phyloP scores from a whole-genome alignment of 1,140 invertebrate species.

The Diorhabda elongata region DNA sequence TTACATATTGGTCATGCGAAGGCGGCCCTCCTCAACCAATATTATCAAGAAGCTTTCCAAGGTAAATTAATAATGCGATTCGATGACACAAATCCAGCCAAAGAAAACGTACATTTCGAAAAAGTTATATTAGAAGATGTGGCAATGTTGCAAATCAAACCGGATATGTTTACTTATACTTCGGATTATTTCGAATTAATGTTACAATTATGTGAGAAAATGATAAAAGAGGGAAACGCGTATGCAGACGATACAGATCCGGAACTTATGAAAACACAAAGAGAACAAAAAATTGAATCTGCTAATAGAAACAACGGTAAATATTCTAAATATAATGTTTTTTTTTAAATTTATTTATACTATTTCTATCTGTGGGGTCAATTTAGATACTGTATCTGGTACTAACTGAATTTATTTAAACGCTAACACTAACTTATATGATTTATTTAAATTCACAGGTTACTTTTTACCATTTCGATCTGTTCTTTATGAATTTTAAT shows the following conservation, averaged over 20 bases:
- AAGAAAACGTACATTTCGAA: constrained; percentile 98
- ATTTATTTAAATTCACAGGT: too few species aligned
- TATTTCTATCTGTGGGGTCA: too few species aligned
- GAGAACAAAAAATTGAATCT: constrained; percentile 86
- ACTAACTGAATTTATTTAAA: too few species aligned
- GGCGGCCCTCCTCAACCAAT: constrained; percentile 95
- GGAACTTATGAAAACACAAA: constrained; percentile 90
- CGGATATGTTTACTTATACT: constrained; percentile 91
- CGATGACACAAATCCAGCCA: constrained; percentile 99
- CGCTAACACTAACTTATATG: too few species aligned
- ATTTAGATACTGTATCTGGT: too few species aligned
- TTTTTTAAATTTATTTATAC: too few species aligned
- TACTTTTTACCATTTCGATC: too few species aligned
- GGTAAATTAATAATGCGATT: constrained; percentile 98
- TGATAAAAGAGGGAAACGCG: constrained; percentile 85
- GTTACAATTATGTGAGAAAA: constrained; percentile 80
- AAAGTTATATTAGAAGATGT: constrained; percentile 96
- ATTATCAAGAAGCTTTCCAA: constrained; percentile 91
- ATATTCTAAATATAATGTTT: constrained; percentile 30
- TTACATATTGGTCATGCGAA: constrained; percentile 99
- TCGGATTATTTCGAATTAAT: constrained; percentile 96
- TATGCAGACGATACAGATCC: constrained; percentile 96
- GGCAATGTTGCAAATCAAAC: constrained; percentile 84
- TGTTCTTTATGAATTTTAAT: too few species aligned
- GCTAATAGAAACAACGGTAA: constrained; percentile 81